These are phyloP conservation scores for Anisognathus igniventris DNA, from an alignment of 2,797 vertebrate species.

Conservation along the genomic window DNA sequence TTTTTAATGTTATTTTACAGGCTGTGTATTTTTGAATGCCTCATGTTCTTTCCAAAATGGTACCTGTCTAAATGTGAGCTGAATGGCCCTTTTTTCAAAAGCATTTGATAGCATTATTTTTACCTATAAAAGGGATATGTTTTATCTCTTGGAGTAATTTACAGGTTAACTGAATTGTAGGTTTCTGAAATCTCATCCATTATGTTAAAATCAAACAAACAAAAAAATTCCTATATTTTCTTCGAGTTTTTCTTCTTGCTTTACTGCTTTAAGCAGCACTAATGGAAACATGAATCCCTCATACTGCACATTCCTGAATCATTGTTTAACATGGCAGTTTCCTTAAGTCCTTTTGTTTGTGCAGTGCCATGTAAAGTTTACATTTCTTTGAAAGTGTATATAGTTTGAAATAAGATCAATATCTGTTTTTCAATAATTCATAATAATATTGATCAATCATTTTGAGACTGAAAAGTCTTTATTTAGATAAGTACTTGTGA, in stretches of 20 bases:
- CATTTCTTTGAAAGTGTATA: neutral
- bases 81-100: neutral
- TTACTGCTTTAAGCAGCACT: neutral
- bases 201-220: neutral
- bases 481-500: neutral
- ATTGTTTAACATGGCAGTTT: neutral
- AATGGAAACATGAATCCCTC: neutral
- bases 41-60: neutral
- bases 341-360: neutral
- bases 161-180: neutral
- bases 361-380: neutral
- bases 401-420: neutral
- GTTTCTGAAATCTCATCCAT: neutral
- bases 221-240: neutral
- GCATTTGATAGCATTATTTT: neutral
- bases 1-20: neutral
- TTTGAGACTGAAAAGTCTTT: neutral
- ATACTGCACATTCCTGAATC: neutral
- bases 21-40: neutral
- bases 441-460: neutral
- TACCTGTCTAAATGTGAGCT: neutral
- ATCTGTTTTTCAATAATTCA: neutral
- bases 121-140: neutral
- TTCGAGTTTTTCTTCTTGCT: neutral
- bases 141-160: neutral